Evolutionary conservation across 2,888 invertebrate species (phyloP), one percentile per base, ranked within the genome.

Genomic region (Heliconius ethilla): DNA sequence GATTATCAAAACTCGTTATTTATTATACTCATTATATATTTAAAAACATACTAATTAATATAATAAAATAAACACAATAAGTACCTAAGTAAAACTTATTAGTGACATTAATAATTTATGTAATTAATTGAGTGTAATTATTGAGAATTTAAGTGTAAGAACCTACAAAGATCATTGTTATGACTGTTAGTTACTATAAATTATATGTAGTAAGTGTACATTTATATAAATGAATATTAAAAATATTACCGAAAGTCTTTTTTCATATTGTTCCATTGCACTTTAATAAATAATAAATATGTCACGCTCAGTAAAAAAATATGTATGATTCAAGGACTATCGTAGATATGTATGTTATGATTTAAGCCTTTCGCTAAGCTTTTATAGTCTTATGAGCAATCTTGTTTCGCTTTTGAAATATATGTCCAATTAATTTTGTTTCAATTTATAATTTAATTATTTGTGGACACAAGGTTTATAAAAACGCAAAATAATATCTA

Each of bases 261-360:
- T 80, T 69, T 78, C 78, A 74, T 82, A 82, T 67, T 78, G 79
- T 66, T 82, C 81, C 81, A 80, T 82, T 18, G 33, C 65, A 45
- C 70, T 66, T 33, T 27, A 66, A 55, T 33, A 69, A 25, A 22
- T 40, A 40, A 25, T 22, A 55, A 59, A 59, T 59, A n/a, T 22
- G 4, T n/a, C 10, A n/a, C 25, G 59, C 55, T 10, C 59, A 72
- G 59, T 59, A 33, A n/a, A 25, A 33, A 15, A 72, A 15, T n/a
- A 59, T 59, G 55, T 59, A 37, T 37, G 33, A 59, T 59, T 72
- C 72, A 72, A 72, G 72, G 72, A 72, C 72, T 72, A 37, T 59
- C n/a, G 55, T 37, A 59, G 72, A 59, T 72, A 72, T 59, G 59
- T 59, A 59, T 51, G 70, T 6, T 72, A 55, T 59, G 37, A 37